A percentile compares a stretch with the other conserved stretches of the same genome.
These are phyloP conservation scores for Suricata suricatta DNA, from an alignment of 2,113 vertebrate genomes.

Conservation along the genomic window DNA sequence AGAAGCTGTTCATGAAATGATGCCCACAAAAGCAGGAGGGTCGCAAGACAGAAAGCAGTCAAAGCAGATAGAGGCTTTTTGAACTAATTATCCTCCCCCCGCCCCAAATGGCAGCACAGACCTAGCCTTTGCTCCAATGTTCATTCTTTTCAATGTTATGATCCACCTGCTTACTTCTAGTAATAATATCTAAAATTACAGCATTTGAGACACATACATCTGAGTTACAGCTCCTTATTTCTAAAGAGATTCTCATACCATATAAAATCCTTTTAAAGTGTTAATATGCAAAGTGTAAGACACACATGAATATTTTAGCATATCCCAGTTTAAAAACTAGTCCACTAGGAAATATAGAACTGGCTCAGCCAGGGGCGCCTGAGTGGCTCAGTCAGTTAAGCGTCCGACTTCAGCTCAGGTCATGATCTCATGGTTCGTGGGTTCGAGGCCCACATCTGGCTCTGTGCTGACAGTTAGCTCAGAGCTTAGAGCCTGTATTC, in stretches of 20 bases:
- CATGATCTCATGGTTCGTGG: too few relatives aligned
- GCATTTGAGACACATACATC: neutral
- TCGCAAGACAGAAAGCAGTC: neutral
- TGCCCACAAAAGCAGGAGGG: neutral
- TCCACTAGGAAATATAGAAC: neutral
- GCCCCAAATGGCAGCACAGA: neutral
- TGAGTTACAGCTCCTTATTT: neutral
- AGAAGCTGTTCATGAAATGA: neutral
- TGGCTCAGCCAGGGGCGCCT: too few relatives aligned
- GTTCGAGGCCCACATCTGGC: too few relatives aligned
- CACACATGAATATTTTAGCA: neutral
- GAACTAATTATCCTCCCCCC: neutral
- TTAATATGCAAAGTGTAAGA: neutral
- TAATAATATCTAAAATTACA: neutral
- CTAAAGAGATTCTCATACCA: neutral
- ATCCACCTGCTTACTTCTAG: neutral
- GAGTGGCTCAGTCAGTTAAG: too few relatives aligned
- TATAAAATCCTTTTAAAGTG: neutral
- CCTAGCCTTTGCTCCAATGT: neutral
- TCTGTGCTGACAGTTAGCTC: too few relatives aligned
- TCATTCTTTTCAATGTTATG: neutral
- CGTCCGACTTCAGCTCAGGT: too few relatives aligned
- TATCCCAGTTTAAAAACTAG: neutral
- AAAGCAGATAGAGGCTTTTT: neutral
- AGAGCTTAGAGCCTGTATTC: too few relatives aligned